Base-by-base conservation (phyloP, 2,113 vertebrate species). In the Chloropsis cyanopogon region DNA sequence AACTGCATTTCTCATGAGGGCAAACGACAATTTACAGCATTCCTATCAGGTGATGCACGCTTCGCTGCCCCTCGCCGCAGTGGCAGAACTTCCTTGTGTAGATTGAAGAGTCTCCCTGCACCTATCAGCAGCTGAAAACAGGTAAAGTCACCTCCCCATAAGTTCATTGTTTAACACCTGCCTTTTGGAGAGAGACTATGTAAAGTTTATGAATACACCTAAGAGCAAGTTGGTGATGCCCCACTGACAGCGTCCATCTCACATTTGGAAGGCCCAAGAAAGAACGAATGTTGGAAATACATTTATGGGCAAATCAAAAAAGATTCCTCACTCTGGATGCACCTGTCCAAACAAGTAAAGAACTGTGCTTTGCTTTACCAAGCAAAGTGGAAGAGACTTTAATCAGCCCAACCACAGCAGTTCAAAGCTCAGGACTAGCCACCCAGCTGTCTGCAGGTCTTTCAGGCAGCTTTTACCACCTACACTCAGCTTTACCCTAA, bases 31-130 rank as follows among this genome's bases (percentile, higher is more conserved):
- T 71, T 65, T 77, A 53, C 2, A 82, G 63, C 39, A 77, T 65
- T 88, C 54, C 70, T 35, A 8, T 24, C 1, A 0, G 31, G 23
- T 29, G 52, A 87, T 24, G 31, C 19, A 59, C 4, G 66, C 35
- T 52, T 47, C 50, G 12, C 0, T 76, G 66, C 26, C 37, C 46
- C 70, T 79, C 0, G 0, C 33, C 2, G 10, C 75, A 93, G 10
- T 20, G 7, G 10, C 37, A 83, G 29, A 37, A 79, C 52, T 80
- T 90, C 63, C 46, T 69, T 15, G 37, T 42, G 75, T 14, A 31
- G 25, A 47, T 77, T 63, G 21, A 60, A 83, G 8, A 14, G 18
- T 21, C n/a, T 50, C 4, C 1, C 12, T 82, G 76, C 46, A 49
- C 46, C 22, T 57, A 46, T 19, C 77, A 26, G 23, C 21, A 57